Evolutionary conservation across 2,797 vertebrate genomes (phyloP), one percentile per base, ranked within the genome.

Genomic region (Astyanax mexicanus): DNA sequence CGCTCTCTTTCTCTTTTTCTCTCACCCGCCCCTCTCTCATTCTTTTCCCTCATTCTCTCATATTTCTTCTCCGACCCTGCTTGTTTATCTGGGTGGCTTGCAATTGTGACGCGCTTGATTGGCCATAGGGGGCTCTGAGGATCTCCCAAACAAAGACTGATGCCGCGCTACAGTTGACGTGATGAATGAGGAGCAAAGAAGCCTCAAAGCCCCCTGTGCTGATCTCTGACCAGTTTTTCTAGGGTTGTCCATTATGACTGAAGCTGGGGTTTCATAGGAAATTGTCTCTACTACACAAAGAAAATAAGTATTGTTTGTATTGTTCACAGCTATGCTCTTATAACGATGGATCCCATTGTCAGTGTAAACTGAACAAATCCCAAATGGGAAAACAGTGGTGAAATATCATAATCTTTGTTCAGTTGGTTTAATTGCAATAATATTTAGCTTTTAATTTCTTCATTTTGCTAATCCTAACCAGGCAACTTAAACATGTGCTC

Each of bases 41-140:
- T 65, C 79, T 76, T 72, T 65, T 80, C 40, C 69, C 32, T 65
- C 72, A 45, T 45, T 80, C 69, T 80, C 69, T 79, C 79, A 70
- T 44, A 60, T 73, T 80, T 76, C 80, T 78, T 51, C 60, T 78
- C 64, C 47, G 51, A 74, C 66, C 44, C 52, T 37, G 42, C 6
- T 21, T 23, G 51, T 69, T 81, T 72, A 72, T 80, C 74, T 66
- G 19, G 27, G 32, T 62, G 54, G 45, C 49, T 67, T 47, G 60
- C 62, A 32, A 51, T 69, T 15, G 40, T 44, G 52, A 75, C 70
- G 60, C 9, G 3, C 52, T 60, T 65, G 60, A 62, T 57, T 66
- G 65, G 78, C 60, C 72, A 58, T 57, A 74, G 52, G n/a, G 9
- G 54, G 60, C 44, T 61, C 42, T 45, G 25, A 37, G 3, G 55